These are phyloP conservation scores for Oreochromis grahami DNA, from an alignment of 2,797 vertebrate species.

Conservation along the genomic window DNA sequence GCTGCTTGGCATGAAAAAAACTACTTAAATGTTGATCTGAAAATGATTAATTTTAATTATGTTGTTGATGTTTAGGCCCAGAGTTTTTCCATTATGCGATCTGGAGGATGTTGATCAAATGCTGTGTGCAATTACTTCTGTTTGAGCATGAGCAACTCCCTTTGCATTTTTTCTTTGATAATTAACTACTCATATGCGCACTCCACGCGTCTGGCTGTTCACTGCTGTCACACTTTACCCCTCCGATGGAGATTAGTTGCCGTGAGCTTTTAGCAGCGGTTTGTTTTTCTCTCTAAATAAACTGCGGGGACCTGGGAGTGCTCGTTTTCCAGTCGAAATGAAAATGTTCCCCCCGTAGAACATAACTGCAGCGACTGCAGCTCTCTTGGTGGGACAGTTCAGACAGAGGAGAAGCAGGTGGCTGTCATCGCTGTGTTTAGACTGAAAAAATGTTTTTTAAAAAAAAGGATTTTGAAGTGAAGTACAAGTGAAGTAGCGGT, in stretches of 20 bases:
- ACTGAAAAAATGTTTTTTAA: not conserved
- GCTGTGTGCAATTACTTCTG: constrained; percentile 52
- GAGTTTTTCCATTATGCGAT: constrained; percentile 18
- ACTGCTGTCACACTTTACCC: not conserved
- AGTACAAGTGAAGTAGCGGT: constrained; percentile 37
- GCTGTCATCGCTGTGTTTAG: constrained; percentile 32
- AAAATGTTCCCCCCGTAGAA: not conserved
- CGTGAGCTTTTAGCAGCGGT: constrained; percentile 22
- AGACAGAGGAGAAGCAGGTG: constrained; percentile 58
- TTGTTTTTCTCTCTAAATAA: constrained; percentile 51
- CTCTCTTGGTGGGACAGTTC: constrained; percentile 21
- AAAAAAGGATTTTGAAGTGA: constrained; percentile 2
- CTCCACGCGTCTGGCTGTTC: not conserved
- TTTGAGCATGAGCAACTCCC: constrained; percentile 51
- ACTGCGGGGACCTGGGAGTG: constrained; percentile 14
- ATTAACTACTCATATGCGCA: constrained; percentile 40
- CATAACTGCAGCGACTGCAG: constrained; percentile 14
- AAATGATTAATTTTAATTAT: constrained; percentile 50
- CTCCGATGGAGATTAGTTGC: constrained; percentile 17
- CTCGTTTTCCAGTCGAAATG: constrained; percentile 10
- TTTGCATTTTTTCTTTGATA: constrained; percentile 59
- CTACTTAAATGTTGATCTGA: constrained; percentile 21
- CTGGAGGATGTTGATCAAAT: constrained; percentile 30
- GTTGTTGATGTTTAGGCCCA: constrained; percentile 26
- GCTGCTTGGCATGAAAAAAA: not conserved